Base-by-base conservation (phyloP, 1,140 invertebrate species). In the Bombus vancouverensis region DNA sequence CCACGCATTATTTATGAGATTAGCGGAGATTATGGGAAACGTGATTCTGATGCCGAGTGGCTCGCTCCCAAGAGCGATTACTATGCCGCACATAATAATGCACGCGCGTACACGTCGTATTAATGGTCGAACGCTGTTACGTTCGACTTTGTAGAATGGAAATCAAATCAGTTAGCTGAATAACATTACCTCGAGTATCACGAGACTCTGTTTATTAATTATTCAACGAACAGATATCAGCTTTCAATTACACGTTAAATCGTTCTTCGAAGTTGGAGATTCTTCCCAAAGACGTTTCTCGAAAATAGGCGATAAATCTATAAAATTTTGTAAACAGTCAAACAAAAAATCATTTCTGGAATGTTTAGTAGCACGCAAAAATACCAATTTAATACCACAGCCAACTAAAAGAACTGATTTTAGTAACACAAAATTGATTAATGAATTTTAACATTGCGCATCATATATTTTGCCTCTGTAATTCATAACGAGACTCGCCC, bases 1-100 rank as follows among this genome's bases (percentile, higher is more conserved):
- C 78, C 71, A 59, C 90, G 90, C 91, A 93, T 94, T 94, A 93
- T 94, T 94, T 93, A 94, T 93, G 92, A 92, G 93, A 93, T 94
- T 93, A 94, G 89, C 86, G 89, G 87, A 92, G 92, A 94, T 94
- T 93, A 93, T 93, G 88, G 87, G 87, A 92, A 89, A 92, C 93
- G 90, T 93, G 92, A 87, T 89, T 86, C 85, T 73, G 89, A 86
- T 92, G 88, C 86, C 87, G 88, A 91, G 89, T 88, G 81, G 80
- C 81, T 79, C 77, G 84, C 78, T 87, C 70, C 85, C 87, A 83
- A 88, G 89, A 90, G 53, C 73, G 80, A 90, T 90, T 88, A 84
- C 73, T 72, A 53, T 76, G 66, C 85, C 82, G 37, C 75, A 62
- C 39, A 59, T 81, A 73, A 83, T 85, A 82, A 88, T 88, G 77